These are phyloP conservation scores for Dicrostonyx torquatus DNA, from an alignment of 2,797 vertebrate species.

Conservation along the genomic window DNA sequence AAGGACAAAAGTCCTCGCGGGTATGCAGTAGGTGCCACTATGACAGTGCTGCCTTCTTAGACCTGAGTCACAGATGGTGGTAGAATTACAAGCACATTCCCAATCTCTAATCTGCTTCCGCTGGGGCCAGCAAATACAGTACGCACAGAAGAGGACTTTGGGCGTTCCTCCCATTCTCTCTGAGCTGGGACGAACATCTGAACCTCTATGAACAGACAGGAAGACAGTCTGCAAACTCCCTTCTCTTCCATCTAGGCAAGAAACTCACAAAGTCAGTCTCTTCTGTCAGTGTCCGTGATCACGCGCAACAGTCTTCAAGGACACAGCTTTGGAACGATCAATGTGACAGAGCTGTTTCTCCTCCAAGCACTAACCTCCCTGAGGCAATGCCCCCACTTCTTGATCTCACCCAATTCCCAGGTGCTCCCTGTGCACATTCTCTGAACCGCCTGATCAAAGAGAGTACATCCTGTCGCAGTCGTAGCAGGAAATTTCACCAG, in stretches of 20 bases:
- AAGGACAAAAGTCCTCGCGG: background rate
- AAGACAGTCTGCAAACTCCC: background rate
- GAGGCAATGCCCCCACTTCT: conserved; percentile 70
- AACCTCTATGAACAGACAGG: background rate
- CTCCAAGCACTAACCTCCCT: conserved; percentile 69
- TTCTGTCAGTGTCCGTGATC: background rate
- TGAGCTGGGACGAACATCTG: background rate
- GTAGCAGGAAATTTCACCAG: conserved; percentile 80
- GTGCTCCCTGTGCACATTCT: background rate
- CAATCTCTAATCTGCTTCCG: background rate
- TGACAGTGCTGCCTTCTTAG: background rate
- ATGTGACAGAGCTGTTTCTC: background rate
- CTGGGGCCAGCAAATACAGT: background rate
- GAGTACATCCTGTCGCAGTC: conserved; percentile 78
- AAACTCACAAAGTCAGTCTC: background rate
- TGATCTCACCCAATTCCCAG: background rate
- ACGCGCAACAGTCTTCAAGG: conserved; percentile 3
- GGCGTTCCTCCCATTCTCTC: background rate
- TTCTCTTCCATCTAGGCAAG: background rate
- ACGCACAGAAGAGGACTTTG: background rate
- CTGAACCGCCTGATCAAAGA: conserved; percentile 73
- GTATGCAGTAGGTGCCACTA: background rate
- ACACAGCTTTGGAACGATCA: background rate
- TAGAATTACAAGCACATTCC: background rate
- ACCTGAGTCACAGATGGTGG: background rate